A percentile compares a stretch with the other conserved stretches of the same genome.
Evolutionary conservation across 1,140 invertebrate species (phyloP).

Genomic region (Meloidogyne chitwoodi): DNA sequence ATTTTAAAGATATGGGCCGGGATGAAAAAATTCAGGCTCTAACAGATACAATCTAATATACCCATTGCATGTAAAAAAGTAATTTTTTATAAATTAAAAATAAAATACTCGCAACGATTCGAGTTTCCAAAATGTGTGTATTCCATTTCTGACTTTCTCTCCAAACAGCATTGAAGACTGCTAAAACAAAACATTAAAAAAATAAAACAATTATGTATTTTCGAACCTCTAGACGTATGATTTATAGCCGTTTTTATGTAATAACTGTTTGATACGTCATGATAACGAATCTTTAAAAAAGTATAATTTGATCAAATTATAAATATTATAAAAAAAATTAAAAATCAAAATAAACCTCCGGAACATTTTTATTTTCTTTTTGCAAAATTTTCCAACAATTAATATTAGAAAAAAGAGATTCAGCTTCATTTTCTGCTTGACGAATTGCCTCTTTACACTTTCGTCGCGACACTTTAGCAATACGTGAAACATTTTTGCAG

Average conservation of each 20-base stretch:
- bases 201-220: not conserved
- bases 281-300: slow-evolving; percentile 5
- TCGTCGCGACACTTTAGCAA: slow-evolving; percentile 10
- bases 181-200: not conserved
- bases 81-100: no score
- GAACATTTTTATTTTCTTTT: not conserved
- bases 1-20: no score
- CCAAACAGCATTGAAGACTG: slow-evolving; percentile 28
- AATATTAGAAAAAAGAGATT: not conserved
- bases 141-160: slow-evolving; percentile 34
- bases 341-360: not conserved
- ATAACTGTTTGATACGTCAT: slow-evolving; percentile 24
- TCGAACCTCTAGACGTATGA: not conserved
- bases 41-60: no score
- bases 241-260: slow-evolving; percentile 8
- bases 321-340: not conserved
- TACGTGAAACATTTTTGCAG: slow-evolving; percentile 11
- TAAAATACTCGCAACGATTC: slow-evolving; percentile 16
- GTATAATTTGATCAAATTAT: not conserved
- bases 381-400: slow-evolving; percentile 14
- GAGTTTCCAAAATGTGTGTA: slow-evolving; percentile 24
- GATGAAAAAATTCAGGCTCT: no score
- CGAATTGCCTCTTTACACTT: slow-evolving; percentile 20
- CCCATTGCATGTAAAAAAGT: no score
- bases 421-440: not conserved